Conservation (phyloP, 1,140 invertebrate species). For the Megathymus violae region DNA sequence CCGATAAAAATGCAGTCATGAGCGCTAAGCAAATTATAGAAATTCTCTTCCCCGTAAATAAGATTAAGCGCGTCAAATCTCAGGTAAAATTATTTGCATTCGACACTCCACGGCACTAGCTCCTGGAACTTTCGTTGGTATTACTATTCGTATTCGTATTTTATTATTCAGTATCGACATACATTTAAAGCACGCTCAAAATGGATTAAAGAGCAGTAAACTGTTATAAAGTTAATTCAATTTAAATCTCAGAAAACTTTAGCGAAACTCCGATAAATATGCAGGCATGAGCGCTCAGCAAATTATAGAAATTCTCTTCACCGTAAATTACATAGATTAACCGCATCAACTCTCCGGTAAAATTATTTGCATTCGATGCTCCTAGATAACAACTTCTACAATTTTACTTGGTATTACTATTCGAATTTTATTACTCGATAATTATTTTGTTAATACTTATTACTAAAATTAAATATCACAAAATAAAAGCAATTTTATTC, state of each 20-base stretch:
- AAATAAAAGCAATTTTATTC: too few species aligned
- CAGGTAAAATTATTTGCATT: conserved; percentile 19
- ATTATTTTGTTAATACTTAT: too few species aligned
- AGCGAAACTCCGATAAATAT: conserved; percentile 18
- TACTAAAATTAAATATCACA: too few species aligned
- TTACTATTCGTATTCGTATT: too few species aligned
- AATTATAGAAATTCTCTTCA: conserved; percentile 26
- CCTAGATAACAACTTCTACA: too few species aligned
- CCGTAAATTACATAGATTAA: conserved; percentile 25
- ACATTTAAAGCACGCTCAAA: background rate
- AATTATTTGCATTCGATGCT: conserved; percentile 16
- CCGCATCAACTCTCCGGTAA: conserved; percentile 10
- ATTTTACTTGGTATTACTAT: too few species aligned
- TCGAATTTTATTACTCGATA: too few species aligned
- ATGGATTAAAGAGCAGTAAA: background rate
- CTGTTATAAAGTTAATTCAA: background rate
- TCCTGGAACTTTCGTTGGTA: too few species aligned
- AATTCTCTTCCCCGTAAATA: conserved; percentile 26
- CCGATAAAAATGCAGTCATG: conserved; percentile 19
- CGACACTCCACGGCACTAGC: too few species aligned
- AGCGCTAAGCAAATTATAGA: conserved; percentile 20
- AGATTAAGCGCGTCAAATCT: conserved; percentile 20
- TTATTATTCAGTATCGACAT: too few species aligned
- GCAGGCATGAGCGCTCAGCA: conserved; percentile 18
- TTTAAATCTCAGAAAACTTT: conserved; percentile 1